A percentile compares a stretch with the other conserved stretches of the same genome.
phyloP scores from a whole-genome alignment of 2,888 invertebrate species.

The Odontomyia ornata region DNA sequence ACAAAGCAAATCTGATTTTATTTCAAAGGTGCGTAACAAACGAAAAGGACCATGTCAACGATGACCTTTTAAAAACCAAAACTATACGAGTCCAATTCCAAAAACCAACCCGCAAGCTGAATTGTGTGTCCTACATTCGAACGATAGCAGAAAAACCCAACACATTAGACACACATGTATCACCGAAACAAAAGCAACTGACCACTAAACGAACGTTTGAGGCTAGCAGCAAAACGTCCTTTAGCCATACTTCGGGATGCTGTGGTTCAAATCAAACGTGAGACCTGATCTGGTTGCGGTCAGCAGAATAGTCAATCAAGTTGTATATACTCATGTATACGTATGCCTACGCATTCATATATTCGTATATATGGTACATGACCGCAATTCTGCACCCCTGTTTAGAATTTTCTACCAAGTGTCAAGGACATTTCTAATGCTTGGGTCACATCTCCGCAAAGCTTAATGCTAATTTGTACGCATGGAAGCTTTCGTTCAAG shows the following conservation, averaged over 20 bases:
- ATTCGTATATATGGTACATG: not conserved
- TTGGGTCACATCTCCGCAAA: not conserved
- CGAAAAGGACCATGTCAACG: too few relatives aligned
- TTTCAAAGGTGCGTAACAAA: too few relatives aligned
- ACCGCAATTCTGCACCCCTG: not conserved
- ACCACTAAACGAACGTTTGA: not conserved
- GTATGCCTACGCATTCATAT: too few relatives aligned
- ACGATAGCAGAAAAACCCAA: too few relatives aligned
- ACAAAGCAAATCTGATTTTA: too few relatives aligned
- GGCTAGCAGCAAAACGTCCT: not conserved
- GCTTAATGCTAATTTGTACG: not conserved
- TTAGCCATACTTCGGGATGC: not conserved
- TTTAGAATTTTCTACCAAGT: not conserved
- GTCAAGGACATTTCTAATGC: not conserved
- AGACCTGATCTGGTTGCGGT: conserved; percentile 4
- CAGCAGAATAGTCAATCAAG: not conserved
- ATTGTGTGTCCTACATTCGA: too few relatives aligned
- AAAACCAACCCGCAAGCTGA: too few relatives aligned
- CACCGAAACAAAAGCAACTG: not conserved
- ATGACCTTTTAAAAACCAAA: too few relatives aligned
- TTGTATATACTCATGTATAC: too few relatives aligned
- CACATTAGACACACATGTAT: too few relatives aligned
- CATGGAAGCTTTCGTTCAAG: not conserved
- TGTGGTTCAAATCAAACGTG: conserved; percentile 3
- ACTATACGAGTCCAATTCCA: too few relatives aligned